Base-by-base conservation (phyloP, 2,113 vertebrate genomes). In the Hepsetus odoe region DNA sequence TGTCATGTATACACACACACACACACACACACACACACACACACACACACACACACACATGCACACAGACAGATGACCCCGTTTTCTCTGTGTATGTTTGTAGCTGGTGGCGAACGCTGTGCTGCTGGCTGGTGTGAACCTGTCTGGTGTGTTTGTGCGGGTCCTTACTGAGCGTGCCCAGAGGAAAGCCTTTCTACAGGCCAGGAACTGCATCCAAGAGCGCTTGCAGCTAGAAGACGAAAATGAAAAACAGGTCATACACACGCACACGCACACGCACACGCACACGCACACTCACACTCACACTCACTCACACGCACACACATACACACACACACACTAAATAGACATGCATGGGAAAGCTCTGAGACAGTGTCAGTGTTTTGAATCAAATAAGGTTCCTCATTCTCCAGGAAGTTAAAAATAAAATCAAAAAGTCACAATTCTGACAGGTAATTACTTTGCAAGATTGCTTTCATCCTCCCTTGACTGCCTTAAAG, bases 171-270 rank as follows among this genome's bases (percentile, higher is more conserved):
- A 99, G 87, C 95, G 95, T 59, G 94, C 95, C 40, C 98, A 99
- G 91, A 94, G 97, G 90, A 98, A 96, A 85, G 95, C 96, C 1
- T 99, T 99, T 81, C 94, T 99, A 85, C 96, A 96, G 79, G 97
- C 98, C 76, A 94, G 97, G 75, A 93, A 92, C 92, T 97, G 93
- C 95, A 98, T 99, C 69, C 95, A 99, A 88, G 95, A 98, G 88
- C 90, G 97, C 59, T 95, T 99, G 83, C 86, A 90, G 55, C 92
- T 99, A 88, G 98, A 99, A 85, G 97, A 99, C 3, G 98, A 99
- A 90, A 99, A 99, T 0, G 98, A 99, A 92, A 99, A 99, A 85
- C 98, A 99, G 97, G 97, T 98, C 85, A 90, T 93, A 89, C 0
- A 20, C 14, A 8, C 28, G 59, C 13, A 9, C 38, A 69, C 35